Evolutionary conservation across 2,113 vertebrate species (phyloP), one percentile per base, ranked within the genome.

Genomic region (Serinus canaria): DNA sequence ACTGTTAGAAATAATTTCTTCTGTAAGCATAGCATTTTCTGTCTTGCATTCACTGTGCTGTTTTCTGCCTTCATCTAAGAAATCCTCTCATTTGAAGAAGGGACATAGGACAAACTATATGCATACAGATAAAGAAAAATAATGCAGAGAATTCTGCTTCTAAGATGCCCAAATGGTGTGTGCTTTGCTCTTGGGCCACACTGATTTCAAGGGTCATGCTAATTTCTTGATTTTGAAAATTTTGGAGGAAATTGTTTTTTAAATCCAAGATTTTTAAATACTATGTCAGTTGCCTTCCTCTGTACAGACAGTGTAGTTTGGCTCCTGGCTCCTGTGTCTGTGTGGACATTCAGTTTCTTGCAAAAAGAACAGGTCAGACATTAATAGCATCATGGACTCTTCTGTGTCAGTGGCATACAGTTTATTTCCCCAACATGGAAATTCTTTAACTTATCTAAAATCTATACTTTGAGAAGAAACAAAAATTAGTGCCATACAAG

Each of bases 131-230:
- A 75, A 70, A 62, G 11, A n/a, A 56, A 83, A 47, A 47, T 35
- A 28, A 5, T 10, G 18, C 9, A 52, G 39, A 63, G 12, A 87
- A 59, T 76, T 68, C 24, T 82, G 33, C 41, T 67, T 75, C 46
- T 68, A 37, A 68, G 70, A 43, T 50, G 18, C 9, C 33, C 31
- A 68, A 13, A 15, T 60, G 18, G 4, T 30, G 4, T 30, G 33
- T 35, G 15, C 6, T 35, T 59, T 82, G 30, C 11, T 56, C 21
- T 70, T 81, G 13, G 20, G 10, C 15, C 49, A 35, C 0, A 0
- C 11, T 66, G 16, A 60, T 83, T 91, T 86, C 15, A 66, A 77
- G 28, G 2, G 10, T 43, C 7, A 33, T 27, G 11, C 2, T 44
- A 41, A 56, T 89, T 87, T 83, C 46, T 67, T 77, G 23, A 74